A percentile compares a stretch with the other conserved stretches of the same genome.
phyloP scores from a whole-genome alignment of 2,113 vertebrate genomes.

The Mirza zaza region DNA sequence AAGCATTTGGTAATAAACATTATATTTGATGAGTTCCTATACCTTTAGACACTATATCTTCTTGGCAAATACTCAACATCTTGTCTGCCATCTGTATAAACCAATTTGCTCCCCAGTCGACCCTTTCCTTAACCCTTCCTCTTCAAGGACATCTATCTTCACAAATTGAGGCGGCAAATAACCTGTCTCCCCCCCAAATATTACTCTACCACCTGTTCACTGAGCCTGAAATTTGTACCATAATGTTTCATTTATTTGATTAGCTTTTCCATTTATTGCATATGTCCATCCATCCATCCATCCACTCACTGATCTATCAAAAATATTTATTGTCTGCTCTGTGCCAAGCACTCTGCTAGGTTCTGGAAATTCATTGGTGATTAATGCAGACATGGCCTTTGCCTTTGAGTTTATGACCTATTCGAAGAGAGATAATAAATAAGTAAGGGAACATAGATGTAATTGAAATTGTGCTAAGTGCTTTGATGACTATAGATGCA shows the following conservation, averaged over 20 bases:
- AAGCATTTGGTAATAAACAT: conserved; percentile 44
- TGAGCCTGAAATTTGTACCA: not conserved
- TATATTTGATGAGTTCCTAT: not conserved
- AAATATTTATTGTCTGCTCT: not conserved
- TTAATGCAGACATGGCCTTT: conserved; percentile 12
- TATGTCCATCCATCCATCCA: not conserved
- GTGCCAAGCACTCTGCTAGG: not conserved
- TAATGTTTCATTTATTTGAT: conserved; percentile 14
- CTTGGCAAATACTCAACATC: not conserved
- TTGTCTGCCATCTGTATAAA: not conserved
- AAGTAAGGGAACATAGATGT: not conserved
- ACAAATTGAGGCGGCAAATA: conserved; percentile 26
- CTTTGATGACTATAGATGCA: not conserved
- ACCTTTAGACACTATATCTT: conserved; percentile 19
- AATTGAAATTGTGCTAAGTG: conserved; percentile 31
- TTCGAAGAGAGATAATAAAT: not conserved
- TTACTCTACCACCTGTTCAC: not conserved
- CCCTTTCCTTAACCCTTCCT: not conserved
- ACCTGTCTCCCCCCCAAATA: not conserved
- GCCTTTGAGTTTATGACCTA: not conserved
- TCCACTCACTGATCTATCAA: not conserved
- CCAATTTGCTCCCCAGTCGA: conserved; percentile 4
- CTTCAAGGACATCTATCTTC: conserved; percentile 23
- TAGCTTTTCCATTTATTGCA: conserved; percentile 1
- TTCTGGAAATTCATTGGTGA: conserved; percentile 17